Base-by-base conservation (phyloP, 2,888 invertebrate species). In the Sarcophaga carnaria region DNA sequence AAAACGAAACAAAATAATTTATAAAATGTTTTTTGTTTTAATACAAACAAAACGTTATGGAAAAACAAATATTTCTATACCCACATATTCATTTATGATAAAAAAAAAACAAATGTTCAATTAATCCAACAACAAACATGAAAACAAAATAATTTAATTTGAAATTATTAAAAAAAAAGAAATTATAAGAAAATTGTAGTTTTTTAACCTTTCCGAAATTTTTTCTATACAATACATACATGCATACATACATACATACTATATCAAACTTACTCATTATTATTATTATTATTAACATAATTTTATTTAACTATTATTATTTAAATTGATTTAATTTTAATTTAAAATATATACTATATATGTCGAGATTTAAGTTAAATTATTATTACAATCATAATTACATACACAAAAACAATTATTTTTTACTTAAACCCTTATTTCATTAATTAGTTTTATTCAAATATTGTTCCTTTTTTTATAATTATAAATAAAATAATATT, bases 161-260 rank as follows among this genome's bases (percentile, higher is more conserved):
- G 27, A 67, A 69, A 71, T 79, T 60, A 74, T 63, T 67, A 14
- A 80, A 74, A 76, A 4, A 49, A 49, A 14, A 54, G 25, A 70
- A 12, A 47, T 77, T 78, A 59, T 63, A 22, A 60, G 20, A 63
- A 22, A 37, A 84, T 80, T 67, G 45, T 88, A 81, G 88, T 90
- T 88, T 37, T 91, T 92, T 91, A 91, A 91, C 92, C 93, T 91
- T 91, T 90, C 91, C 90, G 90, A 90, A 90, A 88, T 85, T 71
- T 83, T 49, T 72, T 82, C 37, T 78, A 49, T 25, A 83, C 64
- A 70, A 45, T 62, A 45, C 37, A 27, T 54, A 77, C 59, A 54
- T 20, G 3, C 37, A 60, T 12, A 60, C 11, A 10, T 66, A 66
- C 12, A 11, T 66, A 47, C 2, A 47, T 20, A 4, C 4, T 20